Percentiles rank a stretch among this genome's conserved stretches.
phyloP scores from a whole-genome alignment of 1,140 invertebrate species.

The Apocrypta bakeri region DNA sequence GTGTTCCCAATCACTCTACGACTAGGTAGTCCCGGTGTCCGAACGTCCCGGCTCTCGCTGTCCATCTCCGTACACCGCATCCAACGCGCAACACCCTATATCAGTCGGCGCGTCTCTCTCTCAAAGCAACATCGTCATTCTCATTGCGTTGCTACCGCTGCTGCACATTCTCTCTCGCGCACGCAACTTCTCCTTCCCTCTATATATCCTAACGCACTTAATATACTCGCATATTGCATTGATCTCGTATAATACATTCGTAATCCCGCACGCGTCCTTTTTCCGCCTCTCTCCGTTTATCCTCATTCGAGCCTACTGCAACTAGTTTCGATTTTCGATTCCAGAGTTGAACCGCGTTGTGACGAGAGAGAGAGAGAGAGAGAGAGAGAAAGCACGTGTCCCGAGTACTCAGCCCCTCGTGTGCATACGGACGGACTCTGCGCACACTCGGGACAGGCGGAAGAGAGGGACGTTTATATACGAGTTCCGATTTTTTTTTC shows the following conservation, averaged over 20 bases:
- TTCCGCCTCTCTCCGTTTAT: no score
- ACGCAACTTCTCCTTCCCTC: no score
- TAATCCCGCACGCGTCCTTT: no score
- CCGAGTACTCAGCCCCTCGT: background rate
- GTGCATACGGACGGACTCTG: slow-evolving; percentile 7
- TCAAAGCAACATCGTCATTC: background rate
- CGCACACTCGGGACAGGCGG: background rate
- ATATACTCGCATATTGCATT: no score
- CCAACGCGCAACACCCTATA: background rate
- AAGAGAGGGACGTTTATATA: background rate
- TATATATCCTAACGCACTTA: no score
- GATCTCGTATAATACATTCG: no score
- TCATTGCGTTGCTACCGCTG: no score
- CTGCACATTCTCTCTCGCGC: no score
- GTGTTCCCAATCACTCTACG: slow-evolving; percentile 75
- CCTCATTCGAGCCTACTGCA: no score
- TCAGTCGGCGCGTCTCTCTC: background rate
- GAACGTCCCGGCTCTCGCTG: slow-evolving; percentile 40
- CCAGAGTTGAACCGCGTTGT: no score
- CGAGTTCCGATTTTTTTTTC: background rate
- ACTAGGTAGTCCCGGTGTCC: slow-evolving; percentile 72
- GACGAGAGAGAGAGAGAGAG: no score
- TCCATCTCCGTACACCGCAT: slow-evolving; percentile 11
- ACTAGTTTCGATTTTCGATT: no score
- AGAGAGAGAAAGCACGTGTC: slow-evolving; percentile 26